Conservation (phyloP, 2,888 invertebrate genomes). For the Bursaphelenchus okinawaensis region DNA sequence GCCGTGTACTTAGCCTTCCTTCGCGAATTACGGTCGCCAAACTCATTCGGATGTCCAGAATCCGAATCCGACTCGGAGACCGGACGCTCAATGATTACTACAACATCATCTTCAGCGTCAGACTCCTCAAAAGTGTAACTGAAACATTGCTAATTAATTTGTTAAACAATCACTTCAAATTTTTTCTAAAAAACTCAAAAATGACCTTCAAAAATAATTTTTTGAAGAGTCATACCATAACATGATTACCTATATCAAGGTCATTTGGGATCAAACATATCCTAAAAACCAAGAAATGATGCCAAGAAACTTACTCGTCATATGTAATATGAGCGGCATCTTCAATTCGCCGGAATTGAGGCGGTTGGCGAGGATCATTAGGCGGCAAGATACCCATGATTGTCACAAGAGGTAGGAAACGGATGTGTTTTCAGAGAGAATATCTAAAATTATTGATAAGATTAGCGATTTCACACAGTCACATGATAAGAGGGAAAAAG, state of each 20-base stretch:
- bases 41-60: not conserved
- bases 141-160: too few relatives aligned
- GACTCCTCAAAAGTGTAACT: constrained; percentile 23
- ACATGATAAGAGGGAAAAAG: not conserved
- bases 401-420: not conserved
- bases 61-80: constrained; percentile 13
- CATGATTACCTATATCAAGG: too few relatives aligned
- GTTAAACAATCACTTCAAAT: too few relatives aligned
- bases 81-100: not conserved
- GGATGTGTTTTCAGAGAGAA: not conserved
- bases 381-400: constrained; percentile 29
- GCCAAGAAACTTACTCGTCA: constrained; percentile 36
- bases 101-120: constrained; percentile 15
- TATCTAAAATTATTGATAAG: not conserved
- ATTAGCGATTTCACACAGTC: not conserved
- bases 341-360: constrained; percentile 33
- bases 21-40: not conserved
- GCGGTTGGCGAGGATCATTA: constrained; percentile 19
- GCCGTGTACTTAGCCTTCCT: not conserved
- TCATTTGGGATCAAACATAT: too few relatives aligned
- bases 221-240: too few relatives aligned
- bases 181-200: too few relatives aligned
- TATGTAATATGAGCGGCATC: constrained; percentile 37
- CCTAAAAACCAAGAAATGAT: not conserved
- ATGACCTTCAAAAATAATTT: too few relatives aligned